Evolutionary conservation across 2,113 vertebrate genomes (phyloP), one percentile per base, ranked within the genome.

Genomic region (Turnix velox): DNA sequence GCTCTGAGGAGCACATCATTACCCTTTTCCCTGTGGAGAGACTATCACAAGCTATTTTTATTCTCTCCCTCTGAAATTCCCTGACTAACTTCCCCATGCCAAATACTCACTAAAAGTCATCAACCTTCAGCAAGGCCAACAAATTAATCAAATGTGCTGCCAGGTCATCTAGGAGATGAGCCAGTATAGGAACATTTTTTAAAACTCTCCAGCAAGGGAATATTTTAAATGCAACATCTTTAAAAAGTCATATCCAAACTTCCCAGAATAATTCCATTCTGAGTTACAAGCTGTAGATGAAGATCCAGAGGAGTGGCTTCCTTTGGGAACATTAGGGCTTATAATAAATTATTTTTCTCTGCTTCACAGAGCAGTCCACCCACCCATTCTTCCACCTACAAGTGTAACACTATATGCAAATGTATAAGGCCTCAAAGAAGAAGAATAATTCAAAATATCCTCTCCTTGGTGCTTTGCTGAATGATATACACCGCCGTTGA

Each of bases 61-160:
- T 73, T 94, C 85, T 83, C 55, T n/a, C 30, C 45, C 78, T 66
- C 49, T 86, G 72, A 58, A 92, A 74, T 91, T 80, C 72, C 71
- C 67, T 82, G 43, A 62, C 68, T 58, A 87, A 86, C 67, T 55
- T 94, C n/a, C 20, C 67, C 25, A 90, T 74, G 94, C 88, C 90
- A 95, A 95, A 90, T 88, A 78, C 55, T 81, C 1, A 5, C 79
- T 95, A 86, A 92, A 93, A 95, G 88, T 93, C 94, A 94, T 88
- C 90, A 90, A 43, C 85, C 88, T 95, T 90, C 92, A 88, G 85
- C 88, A 92, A 86, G 92, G 93, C 88, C 65, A 35, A 96, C 72
- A 88, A 90, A 94, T 94, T 12, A 92, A 90, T 95, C 93, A 95
- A 84, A 90, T 66, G 75, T 92, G 35, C 75, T 93, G 88, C 93